Conservation (phyloP, 2,113 vertebrate genomes). For the Oncorhynchus kisutch region DNA sequence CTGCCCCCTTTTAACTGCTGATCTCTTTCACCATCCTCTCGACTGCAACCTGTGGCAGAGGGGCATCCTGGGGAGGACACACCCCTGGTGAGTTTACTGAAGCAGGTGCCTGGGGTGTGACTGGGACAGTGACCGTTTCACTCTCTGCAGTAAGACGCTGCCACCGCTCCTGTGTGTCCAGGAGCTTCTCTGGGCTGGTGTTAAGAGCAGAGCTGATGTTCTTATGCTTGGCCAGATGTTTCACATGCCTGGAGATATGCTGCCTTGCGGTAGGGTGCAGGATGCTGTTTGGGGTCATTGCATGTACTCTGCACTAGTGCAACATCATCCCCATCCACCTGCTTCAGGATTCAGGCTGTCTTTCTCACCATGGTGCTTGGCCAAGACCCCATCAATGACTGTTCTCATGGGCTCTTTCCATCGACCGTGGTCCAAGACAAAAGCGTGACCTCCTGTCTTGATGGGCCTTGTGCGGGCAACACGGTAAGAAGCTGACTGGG, state of each 20-base stretch:
- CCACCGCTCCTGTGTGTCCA: constrained; percentile 1
- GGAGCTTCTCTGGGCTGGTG: no score
- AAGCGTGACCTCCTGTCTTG: constrained; percentile 16
- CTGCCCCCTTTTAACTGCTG: no score
- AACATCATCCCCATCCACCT: no score
- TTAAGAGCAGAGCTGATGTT: not conserved
- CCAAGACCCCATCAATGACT: constrained; percentile 8
- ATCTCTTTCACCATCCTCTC: not conserved
- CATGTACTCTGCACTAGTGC: no score
- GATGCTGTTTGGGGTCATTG: no score
- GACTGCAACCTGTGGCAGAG: not conserved
- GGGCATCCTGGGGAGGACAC: not conserved
- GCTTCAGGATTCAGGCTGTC: constrained; percentile 8
- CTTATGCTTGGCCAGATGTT: not conserved
- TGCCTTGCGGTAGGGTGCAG: not conserved
- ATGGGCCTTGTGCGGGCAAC: constrained; percentile 9
- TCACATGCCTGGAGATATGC: not conserved
- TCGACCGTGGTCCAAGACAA: constrained; percentile 5
- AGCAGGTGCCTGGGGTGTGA: not conserved
- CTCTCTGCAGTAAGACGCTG: not conserved
- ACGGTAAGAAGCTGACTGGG: not conserved
- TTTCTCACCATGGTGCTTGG: constrained; percentile 23
- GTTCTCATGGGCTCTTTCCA: constrained; percentile 19
- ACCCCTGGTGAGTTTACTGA: not conserved
- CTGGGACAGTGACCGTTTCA: not conserved